Base-by-base conservation (phyloP, 2,113 vertebrate genomes). In the Hassar affinis region DNA sequence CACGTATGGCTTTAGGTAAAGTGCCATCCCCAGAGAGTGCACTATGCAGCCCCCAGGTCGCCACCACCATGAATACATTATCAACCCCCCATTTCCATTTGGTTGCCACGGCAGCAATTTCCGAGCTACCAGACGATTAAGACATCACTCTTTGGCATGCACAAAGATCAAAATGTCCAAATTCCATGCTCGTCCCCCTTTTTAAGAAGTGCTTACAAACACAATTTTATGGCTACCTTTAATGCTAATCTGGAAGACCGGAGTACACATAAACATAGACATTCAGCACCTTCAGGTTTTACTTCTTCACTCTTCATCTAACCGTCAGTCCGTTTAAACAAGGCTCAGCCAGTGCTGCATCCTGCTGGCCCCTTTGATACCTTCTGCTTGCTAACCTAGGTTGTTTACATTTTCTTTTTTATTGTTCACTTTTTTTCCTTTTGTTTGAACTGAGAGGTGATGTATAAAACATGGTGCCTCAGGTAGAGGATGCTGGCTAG, bases 71-170 rank as follows among this genome's bases (percentile, higher is more conserved):
- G 97, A 97, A 98, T 99, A 98, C 97, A 98, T 99, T 98, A 99
- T 97, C 95, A 97, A 96, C 96, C 96, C 96, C 95, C 96, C 95
- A 96, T 97, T 97, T 98, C 96, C 96, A 98, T 98, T 96, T 95
- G 96, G 96, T 99, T 98, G 96, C 97, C 97, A 98, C 96, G 97
- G 97, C 97, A 99, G 98, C 98, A 98, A 96, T 98, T 98, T 99
- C 95, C 92, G 94, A 97, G 96, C 96, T 94, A 94, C 96, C 96
- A 95, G 96, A 96, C 96, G 96, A 98, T 97, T 97, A 96, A 98
- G 96, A 97, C 95, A 95, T 96, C 97, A 97, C 38, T 84, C 42
- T 62, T 54, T 45, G 78, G 83, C 83, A 61, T 9, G 51, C 62
- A 45, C 71, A 56, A 51, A 52, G 82, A 83, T 84, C 30, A 45